Conservation (phyloP, 2,888 invertebrate species). For the Pedicia rivosa region DNA sequence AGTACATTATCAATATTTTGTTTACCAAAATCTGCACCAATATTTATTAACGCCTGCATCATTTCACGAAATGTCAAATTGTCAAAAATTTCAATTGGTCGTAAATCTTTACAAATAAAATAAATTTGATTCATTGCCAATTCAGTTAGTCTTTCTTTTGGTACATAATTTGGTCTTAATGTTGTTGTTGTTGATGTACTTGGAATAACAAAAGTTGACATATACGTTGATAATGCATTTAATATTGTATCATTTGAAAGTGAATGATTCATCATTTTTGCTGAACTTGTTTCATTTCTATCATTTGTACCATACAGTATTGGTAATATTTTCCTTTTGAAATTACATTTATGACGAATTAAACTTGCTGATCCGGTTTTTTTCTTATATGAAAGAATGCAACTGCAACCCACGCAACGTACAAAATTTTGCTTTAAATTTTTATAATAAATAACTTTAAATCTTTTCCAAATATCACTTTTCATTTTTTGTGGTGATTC, state of each 20-base stretch:
- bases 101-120: constrained; percentile 5
- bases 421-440: constrained; percentile 10
- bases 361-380: constrained; percentile 11
- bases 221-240: constrained; percentile 2
- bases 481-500: constrained; percentile 3
- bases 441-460: constrained; percentile 11
- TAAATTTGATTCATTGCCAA: constrained; percentile 3
- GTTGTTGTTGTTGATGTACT: not conserved
- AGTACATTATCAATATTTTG: constrained; percentile 6
- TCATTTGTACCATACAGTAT: not conserved
- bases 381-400: constrained; percentile 10
- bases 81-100: constrained; percentile 6
- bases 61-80: constrained; percentile 7
- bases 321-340: not conserved
- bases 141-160: constrained; percentile 4
- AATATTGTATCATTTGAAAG: constrained; percentile 3
- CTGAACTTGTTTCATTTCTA: too few species aligned
- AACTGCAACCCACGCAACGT: constrained; percentile 9
- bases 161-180: not conserved
- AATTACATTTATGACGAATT: constrained; percentile 11
- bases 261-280: too few species aligned
- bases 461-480: constrained; percentile 11
- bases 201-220: not conserved
- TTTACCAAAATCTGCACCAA: constrained; percentile 9
- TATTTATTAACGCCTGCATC: constrained; percentile 8